These are phyloP conservation scores for Maniola jurtina DNA, from an alignment of 1,140 invertebrate species.

Conservation along the genomic window DNA sequence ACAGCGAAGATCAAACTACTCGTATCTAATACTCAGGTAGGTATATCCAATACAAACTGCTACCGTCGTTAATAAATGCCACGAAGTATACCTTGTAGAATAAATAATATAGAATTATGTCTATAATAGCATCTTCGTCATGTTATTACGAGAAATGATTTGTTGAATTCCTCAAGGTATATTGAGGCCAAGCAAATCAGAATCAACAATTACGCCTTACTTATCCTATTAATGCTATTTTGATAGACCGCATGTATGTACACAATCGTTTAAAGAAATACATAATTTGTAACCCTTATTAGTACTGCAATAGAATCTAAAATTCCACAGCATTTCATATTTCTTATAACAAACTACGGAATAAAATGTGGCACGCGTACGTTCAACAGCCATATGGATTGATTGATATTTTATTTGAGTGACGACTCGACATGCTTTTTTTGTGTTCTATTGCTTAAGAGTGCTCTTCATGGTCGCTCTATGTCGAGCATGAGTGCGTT, in stretches of 20 bases:
- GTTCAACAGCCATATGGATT: slow-evolving; percentile 19
- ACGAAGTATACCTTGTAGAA: slow-evolving; percentile 19
- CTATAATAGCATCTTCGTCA: slow-evolving; percentile 24
- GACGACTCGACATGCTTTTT: slow-evolving; percentile 22
- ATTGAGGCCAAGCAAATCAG: slow-evolving; percentile 30
- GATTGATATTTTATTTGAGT: slow-evolving; percentile 32
- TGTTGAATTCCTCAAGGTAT: slow-evolving; percentile 22
- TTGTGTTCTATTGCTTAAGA: slow-evolving; percentile 3
- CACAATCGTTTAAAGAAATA: slow-evolving; percentile 15
- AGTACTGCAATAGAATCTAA: slow-evolving; percentile 4
- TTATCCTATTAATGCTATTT: slow-evolving; percentile 35
- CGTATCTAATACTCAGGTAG: background rate
- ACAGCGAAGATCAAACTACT: background rate
- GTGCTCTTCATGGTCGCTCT: too few species aligned
- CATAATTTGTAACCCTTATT: slow-evolving; percentile 16
- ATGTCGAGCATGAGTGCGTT: too few species aligned
- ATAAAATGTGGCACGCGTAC: slow-evolving; percentile 20
- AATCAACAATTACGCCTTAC: slow-evolving; percentile 24
- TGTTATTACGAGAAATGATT: slow-evolving; percentile 27
- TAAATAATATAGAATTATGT: slow-evolving; percentile 18
- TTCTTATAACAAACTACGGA: background rate
- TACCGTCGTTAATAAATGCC: slow-evolving; percentile 16
- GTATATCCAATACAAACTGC: slow-evolving; percentile 16
- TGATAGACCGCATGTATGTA: slow-evolving; percentile 22
- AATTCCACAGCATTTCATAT: slow-evolving; percentile 9